These are phyloP conservation scores for Xenotilapia longispinis DNA, from an alignment of 2,113 vertebrate genomes.

Conservation along the genomic window DNA sequence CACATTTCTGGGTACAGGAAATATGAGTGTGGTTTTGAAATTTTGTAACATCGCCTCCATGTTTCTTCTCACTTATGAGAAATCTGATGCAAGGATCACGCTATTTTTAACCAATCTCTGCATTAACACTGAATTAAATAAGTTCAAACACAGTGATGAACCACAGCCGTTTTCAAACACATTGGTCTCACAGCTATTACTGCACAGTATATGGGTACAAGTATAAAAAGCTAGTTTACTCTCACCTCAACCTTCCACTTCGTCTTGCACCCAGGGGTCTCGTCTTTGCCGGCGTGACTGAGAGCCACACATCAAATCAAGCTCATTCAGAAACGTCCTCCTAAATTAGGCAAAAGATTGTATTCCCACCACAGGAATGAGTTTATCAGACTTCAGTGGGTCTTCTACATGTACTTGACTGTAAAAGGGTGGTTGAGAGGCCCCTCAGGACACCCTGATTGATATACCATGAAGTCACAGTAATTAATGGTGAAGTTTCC, in stretches of 20 bases:
- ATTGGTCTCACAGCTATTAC: not conserved
- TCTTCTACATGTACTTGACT: not conserved
- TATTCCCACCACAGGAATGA: not conserved
- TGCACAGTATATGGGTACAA: not conserved
- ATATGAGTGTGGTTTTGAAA: not conserved
- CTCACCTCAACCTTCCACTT: not conserved
- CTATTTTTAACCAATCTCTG: not conserved
- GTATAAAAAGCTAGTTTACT: not conserved
- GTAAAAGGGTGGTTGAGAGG: not conserved
- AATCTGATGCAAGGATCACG: not conserved
- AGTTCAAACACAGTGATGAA: not conserved
- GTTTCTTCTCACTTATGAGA: not conserved
- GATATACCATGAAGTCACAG: slow-evolving; percentile 55
- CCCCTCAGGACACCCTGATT: slow-evolving; percentile 35
- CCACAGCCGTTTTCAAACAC: not conserved
- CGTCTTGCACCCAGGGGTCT: not conserved
- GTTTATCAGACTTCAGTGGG: not conserved
- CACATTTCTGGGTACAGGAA: not conserved
- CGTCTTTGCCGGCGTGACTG: not conserved
- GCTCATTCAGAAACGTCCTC: not conserved
- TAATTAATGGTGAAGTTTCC: slow-evolving; percentile 60
- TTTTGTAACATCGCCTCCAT: not conserved
- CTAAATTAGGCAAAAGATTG: not conserved
- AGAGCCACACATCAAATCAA: not conserved
- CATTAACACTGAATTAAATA: not conserved